Base-by-base conservation (phyloP, 2,888 invertebrate genomes). In the Branchipolynoe longqiensis region DNA sequence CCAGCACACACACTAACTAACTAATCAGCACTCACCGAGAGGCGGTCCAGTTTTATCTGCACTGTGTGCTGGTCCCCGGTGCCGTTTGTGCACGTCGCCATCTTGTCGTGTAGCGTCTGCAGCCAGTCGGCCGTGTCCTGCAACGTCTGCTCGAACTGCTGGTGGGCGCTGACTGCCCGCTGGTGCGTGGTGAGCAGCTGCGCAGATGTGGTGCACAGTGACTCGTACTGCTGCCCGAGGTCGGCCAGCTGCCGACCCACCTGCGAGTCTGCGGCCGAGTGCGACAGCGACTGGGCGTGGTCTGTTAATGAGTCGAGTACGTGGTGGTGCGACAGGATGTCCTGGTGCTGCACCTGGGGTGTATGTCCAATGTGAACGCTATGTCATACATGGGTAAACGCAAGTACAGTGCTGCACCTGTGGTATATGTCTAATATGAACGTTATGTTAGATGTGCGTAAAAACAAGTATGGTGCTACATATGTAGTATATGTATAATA, bases 31-130 rank as follows among this genome's bases (percentile, higher is more conserved):
- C 84, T 74, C 38, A 84, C 94, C 92, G 93, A 95, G 58, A 98
- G 95, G 93, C 97, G 97, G 62, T 95, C 95, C 25, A 98, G 94
- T 91, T 97, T 96, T 62, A 96, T 96, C 92, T 97, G 97, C 22
- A 98, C 94, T 0, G 96, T 96, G 58, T 96, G 95, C 93, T 97
- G 97, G 90, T 97, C 98, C 6, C 98, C 98, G 56, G 96, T 96
- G 89, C 96, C 97, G 93, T 98, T 98, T 89, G 93, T 96, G 89
- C 97, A 95, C 85, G 96, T 95, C 74, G 96, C 96, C 8, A 98
- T 94, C 89, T 96, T 96, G 92, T 98, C 98, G 96, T 97, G 97
- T 38, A 97, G 95, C 90, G 97, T 96, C 92, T 97, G 97, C 90
- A 98, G 97, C 93, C 98, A 98, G 90, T 97, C 96, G 91, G 96